phyloP scores from a whole-genome alignment of 2,113 vertebrate species.

The Campylomormyrus tamandua region DNA sequence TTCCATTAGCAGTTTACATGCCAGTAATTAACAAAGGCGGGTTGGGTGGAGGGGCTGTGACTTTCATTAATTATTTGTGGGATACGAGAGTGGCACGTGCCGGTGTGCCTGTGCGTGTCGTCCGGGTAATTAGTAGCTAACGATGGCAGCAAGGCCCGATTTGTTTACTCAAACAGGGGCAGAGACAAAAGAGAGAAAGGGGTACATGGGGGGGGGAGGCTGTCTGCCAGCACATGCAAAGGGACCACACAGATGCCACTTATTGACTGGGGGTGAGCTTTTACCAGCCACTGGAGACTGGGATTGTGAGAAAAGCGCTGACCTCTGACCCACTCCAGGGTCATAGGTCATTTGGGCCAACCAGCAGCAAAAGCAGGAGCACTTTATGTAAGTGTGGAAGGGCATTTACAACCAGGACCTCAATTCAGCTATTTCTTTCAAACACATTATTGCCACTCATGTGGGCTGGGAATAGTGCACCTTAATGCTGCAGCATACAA shows the following conservation, averaged over 20 bases:
- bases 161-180: conserved; percentile 42
- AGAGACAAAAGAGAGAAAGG: conserved; percentile 33
- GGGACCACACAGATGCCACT: conserved; percentile 34
- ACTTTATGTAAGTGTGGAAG: not conserved
- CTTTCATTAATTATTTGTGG: conserved; percentile 42
- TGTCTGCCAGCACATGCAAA: conserved; percentile 19
- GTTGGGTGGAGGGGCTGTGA: conserved; percentile 27
- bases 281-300: not conserved
- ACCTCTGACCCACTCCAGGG: conserved; percentile 1
- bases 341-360: not conserved
- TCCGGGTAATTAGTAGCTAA: conserved; percentile 43
- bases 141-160: conserved; percentile 30
- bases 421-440: not conserved
- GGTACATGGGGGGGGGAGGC: conserved; percentile 16
- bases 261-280: not conserved
- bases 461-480: not conserved
- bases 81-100: conserved; percentile 34
- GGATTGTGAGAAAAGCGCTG: not conserved
- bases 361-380: not conserved
- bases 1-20: conserved; percentile 41
- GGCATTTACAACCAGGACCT: not conserved
- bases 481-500: not conserved
- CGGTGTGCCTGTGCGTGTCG: conserved; percentile 23
- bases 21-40: conserved; percentile 37
- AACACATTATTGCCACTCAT: not conserved